Percentiles rank a stretch among this genome's conserved stretches.
Conservation (phyloP, 2,797 vertebrate genomes). For the Coluber constrictor region DNA sequence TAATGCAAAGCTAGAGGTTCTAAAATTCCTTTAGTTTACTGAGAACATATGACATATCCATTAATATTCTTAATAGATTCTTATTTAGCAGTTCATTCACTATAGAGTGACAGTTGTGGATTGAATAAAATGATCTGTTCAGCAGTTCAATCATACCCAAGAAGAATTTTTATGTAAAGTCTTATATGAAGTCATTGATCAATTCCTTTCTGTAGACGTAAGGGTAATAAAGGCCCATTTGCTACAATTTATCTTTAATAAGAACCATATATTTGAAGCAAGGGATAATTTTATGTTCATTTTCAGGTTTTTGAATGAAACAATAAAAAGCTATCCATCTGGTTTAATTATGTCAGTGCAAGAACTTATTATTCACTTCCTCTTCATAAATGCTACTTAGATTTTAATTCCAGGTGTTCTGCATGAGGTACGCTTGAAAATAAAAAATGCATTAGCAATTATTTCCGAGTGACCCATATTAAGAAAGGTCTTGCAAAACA, state of each 20-base stretch:
- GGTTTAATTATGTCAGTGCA: slow-evolving; percentile 63
- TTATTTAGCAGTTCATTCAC: slow-evolving; percentile 45
- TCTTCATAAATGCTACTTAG: slow-evolving; percentile 64
- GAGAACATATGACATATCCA: slow-evolving; percentile 28
- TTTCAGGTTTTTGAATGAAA: slow-evolving; percentile 52
- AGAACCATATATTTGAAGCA: slow-evolving; percentile 64
- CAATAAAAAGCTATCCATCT: slow-evolving; percentile 61
- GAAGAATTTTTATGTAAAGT: slow-evolving; percentile 64
- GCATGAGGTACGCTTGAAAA: slow-evolving; percentile 53
- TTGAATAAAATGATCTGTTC: slow-evolving; percentile 59
- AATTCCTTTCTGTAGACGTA: slow-evolving; percentile 53
- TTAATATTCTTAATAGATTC: slow-evolving; percentile 53
- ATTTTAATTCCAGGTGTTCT: slow-evolving; percentile 66
- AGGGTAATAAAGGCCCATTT: slow-evolving; percentile 66
- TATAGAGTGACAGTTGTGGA: slow-evolving; percentile 36
- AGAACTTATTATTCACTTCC: slow-evolving; percentile 59
- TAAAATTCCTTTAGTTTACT: slow-evolving; percentile 13
- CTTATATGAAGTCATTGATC: slow-evolving; percentile 54
- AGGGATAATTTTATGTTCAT: slow-evolving; percentile 59
- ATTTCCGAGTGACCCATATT: slow-evolving; percentile 43
- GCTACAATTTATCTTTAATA: slow-evolving; percentile 68
- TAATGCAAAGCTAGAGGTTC: slow-evolving; percentile 35
- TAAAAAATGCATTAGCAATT: slow-evolving; percentile 55
- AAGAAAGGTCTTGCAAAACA: slow-evolving; percentile 43
- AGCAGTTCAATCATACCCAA: slow-evolving; percentile 27